Conservation (phyloP, 1,140 invertebrate genomes). For the Helicoverpa zea region DNA sequence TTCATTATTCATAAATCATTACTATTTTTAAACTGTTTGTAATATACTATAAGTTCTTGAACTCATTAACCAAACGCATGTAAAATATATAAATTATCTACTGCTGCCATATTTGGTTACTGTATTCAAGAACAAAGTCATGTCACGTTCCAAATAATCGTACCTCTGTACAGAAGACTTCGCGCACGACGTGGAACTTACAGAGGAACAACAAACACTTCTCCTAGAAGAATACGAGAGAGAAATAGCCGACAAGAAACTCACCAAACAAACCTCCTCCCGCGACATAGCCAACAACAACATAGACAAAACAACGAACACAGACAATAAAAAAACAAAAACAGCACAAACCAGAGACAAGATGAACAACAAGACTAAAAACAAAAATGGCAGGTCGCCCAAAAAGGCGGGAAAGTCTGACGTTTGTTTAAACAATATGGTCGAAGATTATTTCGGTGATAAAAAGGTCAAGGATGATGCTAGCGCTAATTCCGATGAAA, state of each 20-base stretch:
- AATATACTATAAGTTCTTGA: neutral
- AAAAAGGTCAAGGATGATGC: slow-evolving; percentile 82
- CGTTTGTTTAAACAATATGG: slow-evolving; percentile 80
- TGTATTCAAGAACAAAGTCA: slow-evolving; percentile 40
- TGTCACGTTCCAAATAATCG: slow-evolving; percentile 17
- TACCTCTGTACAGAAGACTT: slow-evolving; percentile 87
- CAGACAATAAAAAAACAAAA: slow-evolving; percentile 57
- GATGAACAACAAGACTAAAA: slow-evolving; percentile 68
- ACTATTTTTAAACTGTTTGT: too few relatives aligned
- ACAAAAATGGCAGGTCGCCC: slow-evolving; percentile 70
- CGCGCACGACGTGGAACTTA: slow-evolving; percentile 87
- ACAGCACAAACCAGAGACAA: slow-evolving; percentile 65
- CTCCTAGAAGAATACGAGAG: slow-evolving; percentile 88
- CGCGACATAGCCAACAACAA: slow-evolving; percentile 73
- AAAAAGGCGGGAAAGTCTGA: slow-evolving; percentile 71
- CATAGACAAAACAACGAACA: slow-evolving; percentile 57
- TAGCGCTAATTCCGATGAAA: slow-evolving; percentile 85
- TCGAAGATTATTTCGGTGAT: slow-evolving; percentile 85
- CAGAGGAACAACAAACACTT: slow-evolving; percentile 88
- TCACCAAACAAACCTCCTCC: slow-evolving; percentile 62
- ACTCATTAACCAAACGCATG: slow-evolving; percentile 5
- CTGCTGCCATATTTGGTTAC: neutral
- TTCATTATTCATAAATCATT: slow-evolving; percentile 4
- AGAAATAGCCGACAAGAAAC: slow-evolving; percentile 79
- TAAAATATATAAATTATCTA: too few relatives aligned